Percentiles rank a stretch among this genome's conserved stretches.
These are phyloP conservation scores for Alexandromys fortis DNA, from an alignment of 2,113 vertebrate genomes.

Conservation along the genomic window DNA sequence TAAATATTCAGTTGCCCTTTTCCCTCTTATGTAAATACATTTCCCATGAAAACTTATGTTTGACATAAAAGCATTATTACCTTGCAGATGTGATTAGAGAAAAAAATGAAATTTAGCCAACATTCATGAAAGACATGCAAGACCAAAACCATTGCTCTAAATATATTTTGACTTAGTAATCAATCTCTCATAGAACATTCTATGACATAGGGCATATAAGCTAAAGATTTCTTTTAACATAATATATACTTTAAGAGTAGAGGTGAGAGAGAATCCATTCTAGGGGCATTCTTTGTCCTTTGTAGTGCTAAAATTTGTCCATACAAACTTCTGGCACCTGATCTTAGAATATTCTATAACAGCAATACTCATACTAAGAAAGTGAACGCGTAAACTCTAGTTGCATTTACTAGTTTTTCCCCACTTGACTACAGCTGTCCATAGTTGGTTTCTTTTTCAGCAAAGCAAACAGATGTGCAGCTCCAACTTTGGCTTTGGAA, in stretches of 20 bases:
- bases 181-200: constrained; percentile 22
- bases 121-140: constrained; percentile 12
- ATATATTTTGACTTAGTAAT: constrained; percentile 37
- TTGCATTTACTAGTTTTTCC: constrained; percentile 73
- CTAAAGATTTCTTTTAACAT: not conserved
- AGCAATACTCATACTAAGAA: constrained; percentile 1
- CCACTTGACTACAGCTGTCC: constrained; percentile 75
- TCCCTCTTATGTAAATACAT: not conserved
- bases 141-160: not conserved
- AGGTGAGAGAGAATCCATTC: not conserved
- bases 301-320: not conserved
- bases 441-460: constrained; percentile 80
- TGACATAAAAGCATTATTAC: not conserved
- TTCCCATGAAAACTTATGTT: not conserved
- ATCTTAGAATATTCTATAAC: not conserved
- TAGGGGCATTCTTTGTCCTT: not conserved
- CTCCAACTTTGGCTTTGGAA: constrained; percentile 80
- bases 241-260: constrained; percentile 19
- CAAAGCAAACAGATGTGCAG: constrained; percentile 79
- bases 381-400: constrained; percentile 12
- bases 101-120: not conserved
- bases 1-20: not conserved
- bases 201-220: not conserved
- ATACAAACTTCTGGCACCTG: not conserved
- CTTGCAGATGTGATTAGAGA: constrained; percentile 23